These are phyloP conservation scores for Ardeotis arabs DNA, from an alignment of 2,113 vertebrate species.

Conservation along the genomic window DNA sequence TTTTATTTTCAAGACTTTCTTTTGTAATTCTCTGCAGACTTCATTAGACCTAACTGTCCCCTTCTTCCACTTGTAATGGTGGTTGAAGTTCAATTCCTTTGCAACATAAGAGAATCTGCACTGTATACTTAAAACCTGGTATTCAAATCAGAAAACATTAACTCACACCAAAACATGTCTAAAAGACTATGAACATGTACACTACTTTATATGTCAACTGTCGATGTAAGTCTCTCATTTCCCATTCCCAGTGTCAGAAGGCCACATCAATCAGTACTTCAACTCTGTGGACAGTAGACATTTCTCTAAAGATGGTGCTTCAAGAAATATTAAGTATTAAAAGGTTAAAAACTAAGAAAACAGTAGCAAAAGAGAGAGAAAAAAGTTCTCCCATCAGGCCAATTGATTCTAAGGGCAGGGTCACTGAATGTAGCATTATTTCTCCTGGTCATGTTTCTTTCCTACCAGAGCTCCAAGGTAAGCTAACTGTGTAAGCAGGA, in stretches of 20 bases:
- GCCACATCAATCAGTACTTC: not conserved
- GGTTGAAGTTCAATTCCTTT: not conserved
- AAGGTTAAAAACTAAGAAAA: slow-evolving; percentile 84
- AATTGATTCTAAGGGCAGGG: slow-evolving; percentile 81
- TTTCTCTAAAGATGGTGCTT: slow-evolving; percentile 60
- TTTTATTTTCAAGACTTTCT: not conserved
- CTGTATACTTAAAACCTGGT: not conserved
- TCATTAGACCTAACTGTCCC: not conserved
- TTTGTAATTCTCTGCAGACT: not conserved
- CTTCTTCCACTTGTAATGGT: not conserved
- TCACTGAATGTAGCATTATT: slow-evolving; percentile 97
- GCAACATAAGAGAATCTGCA: not conserved
- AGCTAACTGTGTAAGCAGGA: slow-evolving; percentile 90
- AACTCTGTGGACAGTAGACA: not conserved
- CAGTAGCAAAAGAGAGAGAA: slow-evolving; percentile 72
- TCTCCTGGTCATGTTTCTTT: slow-evolving; percentile 91
- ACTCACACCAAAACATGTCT: not conserved
- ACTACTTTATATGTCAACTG: not conserved
- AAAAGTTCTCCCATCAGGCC: slow-evolving; percentile 76
- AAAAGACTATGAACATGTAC: slow-evolving; percentile 28
- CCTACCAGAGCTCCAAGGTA: slow-evolving; percentile 94
- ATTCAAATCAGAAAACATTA: not conserved
- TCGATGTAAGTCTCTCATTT: not conserved
- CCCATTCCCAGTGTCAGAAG: not conserved
- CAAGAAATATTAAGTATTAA: slow-evolving; percentile 77